These are phyloP conservation scores for Sylvilagus floridanus DNA, from an alignment of 2,797 vertebrate species.

Conservation along the genomic window DNA sequence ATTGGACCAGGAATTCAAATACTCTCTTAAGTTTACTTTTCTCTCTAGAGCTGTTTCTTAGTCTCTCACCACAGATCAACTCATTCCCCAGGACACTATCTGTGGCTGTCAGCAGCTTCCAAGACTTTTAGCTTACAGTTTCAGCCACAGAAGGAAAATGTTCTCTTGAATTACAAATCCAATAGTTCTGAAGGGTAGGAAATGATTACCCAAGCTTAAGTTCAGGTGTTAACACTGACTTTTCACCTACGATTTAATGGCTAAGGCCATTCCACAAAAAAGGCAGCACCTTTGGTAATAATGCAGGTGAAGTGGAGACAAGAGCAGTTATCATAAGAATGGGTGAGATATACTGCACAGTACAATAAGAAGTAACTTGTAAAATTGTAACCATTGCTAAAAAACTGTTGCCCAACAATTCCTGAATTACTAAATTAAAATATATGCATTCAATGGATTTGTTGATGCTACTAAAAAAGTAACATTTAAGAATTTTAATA, in stretches of 20 bases:
- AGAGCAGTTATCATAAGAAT: not conserved
- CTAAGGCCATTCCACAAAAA: not conserved
- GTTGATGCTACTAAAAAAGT: not conserved
- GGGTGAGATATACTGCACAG: not conserved
- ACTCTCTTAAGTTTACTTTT: not conserved
- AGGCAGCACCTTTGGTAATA: not conserved
- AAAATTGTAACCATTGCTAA: conserved; percentile 1
- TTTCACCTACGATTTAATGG: not conserved
- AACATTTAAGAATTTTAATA: not conserved
- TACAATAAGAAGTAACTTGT: not conserved
- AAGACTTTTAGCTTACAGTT: not conserved
- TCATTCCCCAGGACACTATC: not conserved
- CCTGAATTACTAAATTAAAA: not conserved
- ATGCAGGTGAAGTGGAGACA: not conserved
- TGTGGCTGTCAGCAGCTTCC: not conserved
- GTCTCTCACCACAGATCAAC: conserved; percentile 23
- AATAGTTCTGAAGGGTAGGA: not conserved
- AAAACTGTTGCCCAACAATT: not conserved
- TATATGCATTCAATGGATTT: not conserved
- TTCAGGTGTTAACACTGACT: not conserved
- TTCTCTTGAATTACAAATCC: not conserved
- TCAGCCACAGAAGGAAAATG: not conserved
- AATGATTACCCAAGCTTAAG: conserved; percentile 10
- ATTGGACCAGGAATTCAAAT: conserved; percentile 19
- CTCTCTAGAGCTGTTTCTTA: conserved; percentile 12